phyloP scores from a whole-genome alignment of 1,140 invertebrate species.

The Latrodectus geometricus region DNA sequence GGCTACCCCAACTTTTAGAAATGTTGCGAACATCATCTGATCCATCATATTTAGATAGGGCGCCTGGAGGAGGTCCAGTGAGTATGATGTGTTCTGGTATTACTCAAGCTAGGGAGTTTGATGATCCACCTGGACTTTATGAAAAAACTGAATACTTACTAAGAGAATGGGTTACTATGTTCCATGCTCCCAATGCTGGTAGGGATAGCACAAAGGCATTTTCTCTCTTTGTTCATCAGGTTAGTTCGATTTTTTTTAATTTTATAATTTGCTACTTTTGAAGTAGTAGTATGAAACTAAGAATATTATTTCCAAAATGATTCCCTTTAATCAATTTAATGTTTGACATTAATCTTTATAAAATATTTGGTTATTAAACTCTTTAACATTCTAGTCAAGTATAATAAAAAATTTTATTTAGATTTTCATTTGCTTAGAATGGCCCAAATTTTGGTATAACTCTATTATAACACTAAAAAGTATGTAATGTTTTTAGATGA shows the following conservation, averaged over 20 bases:
- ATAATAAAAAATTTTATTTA: no score
- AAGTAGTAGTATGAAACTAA: no score
- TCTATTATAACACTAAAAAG: constrained; percentile 31
- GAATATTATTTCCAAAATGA: no score
- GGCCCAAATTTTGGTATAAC: no score
- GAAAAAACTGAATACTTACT: constrained; percentile 96
- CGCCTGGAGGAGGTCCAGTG: constrained; percentile 78
- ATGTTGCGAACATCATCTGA: constrained; percentile 76
- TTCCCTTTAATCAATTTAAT: no score
- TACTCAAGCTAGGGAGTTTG: constrained; percentile 84
- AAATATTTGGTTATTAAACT: no score
- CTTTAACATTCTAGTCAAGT: no score
- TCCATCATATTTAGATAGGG: constrained; percentile 77
- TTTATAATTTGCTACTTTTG: neutral
- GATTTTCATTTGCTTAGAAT: no score
- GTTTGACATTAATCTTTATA: no score
- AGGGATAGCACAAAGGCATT: constrained; percentile 95
- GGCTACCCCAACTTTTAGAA: constrained; percentile 80
- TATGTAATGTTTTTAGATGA: constrained; percentile 79
- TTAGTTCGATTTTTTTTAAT: constrained; percentile 60
- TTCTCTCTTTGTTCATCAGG: constrained; percentile 87
- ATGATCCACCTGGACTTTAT: constrained; percentile 92
- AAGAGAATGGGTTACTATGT: constrained; percentile 94
- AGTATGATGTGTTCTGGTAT: constrained; percentile 95
- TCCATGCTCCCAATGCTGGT: constrained; percentile 81